A percentile compares a stretch with the other conserved stretches of the same genome.
Conservation (phyloP, 2,113 vertebrate genomes). For the Hippocampus comes region DNA sequence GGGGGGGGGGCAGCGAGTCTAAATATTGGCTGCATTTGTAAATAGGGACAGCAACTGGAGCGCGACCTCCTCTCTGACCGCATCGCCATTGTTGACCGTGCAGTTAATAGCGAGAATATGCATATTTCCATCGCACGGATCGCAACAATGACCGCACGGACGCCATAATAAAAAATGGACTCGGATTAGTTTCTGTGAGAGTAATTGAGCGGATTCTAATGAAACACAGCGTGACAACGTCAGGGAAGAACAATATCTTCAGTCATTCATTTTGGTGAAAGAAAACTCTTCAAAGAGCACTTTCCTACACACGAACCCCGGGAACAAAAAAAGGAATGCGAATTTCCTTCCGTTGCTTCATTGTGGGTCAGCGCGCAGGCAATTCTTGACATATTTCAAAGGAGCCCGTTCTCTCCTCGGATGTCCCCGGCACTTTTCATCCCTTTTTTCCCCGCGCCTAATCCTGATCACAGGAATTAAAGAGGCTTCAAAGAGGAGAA, state of each 20-base stretch:
- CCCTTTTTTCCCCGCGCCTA: slow-evolving; percentile 45
- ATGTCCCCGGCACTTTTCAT: slow-evolving; percentile 53
- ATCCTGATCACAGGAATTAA: slow-evolving; percentile 60
- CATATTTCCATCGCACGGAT: slow-evolving; percentile 23
- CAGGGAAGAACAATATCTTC: slow-evolving; percentile 22
- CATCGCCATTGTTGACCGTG: slow-evolving; percentile 4
- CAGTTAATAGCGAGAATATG: slow-evolving; percentile 21
- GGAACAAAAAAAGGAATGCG: slow-evolving; percentile 17
- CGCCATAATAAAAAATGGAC: slow-evolving; percentile 29
- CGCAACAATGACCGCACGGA: slow-evolving; percentile 17
- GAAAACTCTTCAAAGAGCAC: slow-evolving; percentile 59
- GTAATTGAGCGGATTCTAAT: slow-evolving; percentile 27
- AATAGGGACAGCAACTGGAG: slow-evolving; percentile 25
- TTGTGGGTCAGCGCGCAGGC: slow-evolving; percentile 54
- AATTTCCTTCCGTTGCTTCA: slow-evolving; percentile 54
- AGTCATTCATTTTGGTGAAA: slow-evolving; percentile 37
- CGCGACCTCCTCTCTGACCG: slow-evolving; percentile 19
- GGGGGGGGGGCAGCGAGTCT: neutral
- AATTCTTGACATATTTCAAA: slow-evolving; percentile 58
- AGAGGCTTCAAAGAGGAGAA: slow-evolving; percentile 60
- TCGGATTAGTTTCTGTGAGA: slow-evolving; percentile 21
- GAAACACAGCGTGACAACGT: slow-evolving; percentile 25
- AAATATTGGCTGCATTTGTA: slow-evolving; percentile 30
- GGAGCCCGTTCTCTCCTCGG: slow-evolving; percentile 36
- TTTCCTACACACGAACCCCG: slow-evolving; percentile 56